Evolutionary conservation across 2,113 vertebrate genomes (phyloP).

Genomic region (Phoxinus phoxinus): DNA sequence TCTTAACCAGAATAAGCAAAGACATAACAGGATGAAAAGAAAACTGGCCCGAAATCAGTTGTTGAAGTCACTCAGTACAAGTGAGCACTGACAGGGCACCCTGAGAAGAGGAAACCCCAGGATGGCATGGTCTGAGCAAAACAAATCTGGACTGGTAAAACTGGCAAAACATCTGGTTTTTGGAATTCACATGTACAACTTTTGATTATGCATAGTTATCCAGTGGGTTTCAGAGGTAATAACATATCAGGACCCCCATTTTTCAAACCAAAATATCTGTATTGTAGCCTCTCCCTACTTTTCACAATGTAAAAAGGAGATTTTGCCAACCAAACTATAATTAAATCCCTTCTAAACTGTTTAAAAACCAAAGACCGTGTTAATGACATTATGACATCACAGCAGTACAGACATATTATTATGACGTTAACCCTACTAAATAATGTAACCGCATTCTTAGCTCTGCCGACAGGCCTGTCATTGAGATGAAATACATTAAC

Average conservation of each 20-base stretch:
- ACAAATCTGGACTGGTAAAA: constrained; percentile 52
- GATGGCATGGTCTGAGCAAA: constrained; percentile 60
- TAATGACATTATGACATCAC: constrained; percentile 19
- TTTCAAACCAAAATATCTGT: constrained; percentile 25
- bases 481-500: constrained; percentile 27
- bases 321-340: not conserved
- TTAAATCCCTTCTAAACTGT: not conserved
- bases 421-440: not conserved
- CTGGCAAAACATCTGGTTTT: constrained; percentile 52
- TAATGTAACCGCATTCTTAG: not conserved
- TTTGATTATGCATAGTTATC: constrained; percentile 76
- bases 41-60: constrained; percentile 49
- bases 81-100: constrained; percentile 63
- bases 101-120: constrained; percentile 73
- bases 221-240: constrained; percentile 74
- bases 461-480: not conserved
- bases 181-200: constrained; percentile 31
- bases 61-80: constrained; percentile 29
- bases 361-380: not conserved
- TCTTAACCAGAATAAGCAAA: constrained; percentile 32
- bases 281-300: constrained; percentile 46
- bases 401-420: constrained; percentile 17
- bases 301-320: constrained; percentile 50
- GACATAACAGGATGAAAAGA: constrained; percentile 46
- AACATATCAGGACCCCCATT: constrained; percentile 53